Percentiles rank a stretch among this genome's conserved stretches.
These are phyloP conservation scores for Agonum fuliginosum DNA, from an alignment of 2,888 invertebrate genomes.

Conservation along the genomic window DNA sequence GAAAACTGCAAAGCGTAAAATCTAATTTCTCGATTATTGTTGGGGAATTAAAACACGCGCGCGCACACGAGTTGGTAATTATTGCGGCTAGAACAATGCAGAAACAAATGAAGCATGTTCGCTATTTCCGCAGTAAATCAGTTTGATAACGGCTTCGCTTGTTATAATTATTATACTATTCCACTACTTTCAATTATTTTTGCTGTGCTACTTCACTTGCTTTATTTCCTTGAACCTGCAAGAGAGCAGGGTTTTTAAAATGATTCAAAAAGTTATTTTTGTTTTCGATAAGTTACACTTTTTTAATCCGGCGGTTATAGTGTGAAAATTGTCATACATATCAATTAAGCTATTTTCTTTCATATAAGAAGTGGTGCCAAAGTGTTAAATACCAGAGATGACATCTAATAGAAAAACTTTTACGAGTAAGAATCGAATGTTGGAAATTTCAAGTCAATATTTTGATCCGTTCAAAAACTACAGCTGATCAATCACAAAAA, in stretches of 20 bases:
- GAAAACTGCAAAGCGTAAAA: constrained; percentile 36
- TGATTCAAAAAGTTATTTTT: no score
- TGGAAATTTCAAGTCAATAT: no score
- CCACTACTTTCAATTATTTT: constrained; percentile 22
- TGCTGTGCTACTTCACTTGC: background rate
- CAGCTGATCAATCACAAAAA: no score
- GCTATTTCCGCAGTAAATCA: constrained; percentile 48
- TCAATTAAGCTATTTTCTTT: no score
- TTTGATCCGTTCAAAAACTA: no score
- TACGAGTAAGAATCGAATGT: no score
- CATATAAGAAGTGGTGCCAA: no score
- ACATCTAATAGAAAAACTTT: no score
- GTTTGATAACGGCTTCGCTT: constrained; percentile 29
- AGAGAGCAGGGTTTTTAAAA: background rate
- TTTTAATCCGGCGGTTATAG: no score
- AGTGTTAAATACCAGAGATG: no score
- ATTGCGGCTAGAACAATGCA: constrained; percentile 46
- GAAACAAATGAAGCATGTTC: constrained; percentile 52
- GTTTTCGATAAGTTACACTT: no score
- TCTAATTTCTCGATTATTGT: constrained; percentile 47
- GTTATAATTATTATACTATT: constrained; percentile 43
- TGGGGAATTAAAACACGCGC: constrained; percentile 18
- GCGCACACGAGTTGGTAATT: constrained; percentile 32
- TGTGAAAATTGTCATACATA: no score
- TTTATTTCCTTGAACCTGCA: background rate